phyloP scores from a whole-genome alignment of 2,113 vertebrate genomes.

The Uropsilus gracilis region DNA sequence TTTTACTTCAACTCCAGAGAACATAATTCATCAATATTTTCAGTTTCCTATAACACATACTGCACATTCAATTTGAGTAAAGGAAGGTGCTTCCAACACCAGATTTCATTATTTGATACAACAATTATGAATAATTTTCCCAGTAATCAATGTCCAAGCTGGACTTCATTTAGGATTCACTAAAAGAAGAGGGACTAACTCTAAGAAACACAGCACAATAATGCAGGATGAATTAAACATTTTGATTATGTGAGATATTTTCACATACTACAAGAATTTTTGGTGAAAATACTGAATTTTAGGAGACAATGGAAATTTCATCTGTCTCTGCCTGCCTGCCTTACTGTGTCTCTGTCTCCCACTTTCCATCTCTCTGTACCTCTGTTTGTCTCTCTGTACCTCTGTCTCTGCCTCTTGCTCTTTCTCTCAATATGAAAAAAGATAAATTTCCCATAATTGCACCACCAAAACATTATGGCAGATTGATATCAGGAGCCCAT shows the following conservation, averaged over 20 bases:
- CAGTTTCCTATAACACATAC: constrained; percentile 71
- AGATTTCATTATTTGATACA: constrained; percentile 61
- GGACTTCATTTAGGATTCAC: constrained; percentile 30
- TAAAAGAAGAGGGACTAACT: neutral
- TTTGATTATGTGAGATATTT: neutral
- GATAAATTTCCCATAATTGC: constrained; percentile 52
- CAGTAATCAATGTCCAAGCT: constrained; percentile 29
- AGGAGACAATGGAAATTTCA: constrained; percentile 28
- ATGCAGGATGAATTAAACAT: neutral
- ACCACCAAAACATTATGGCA: constrained; percentile 58
- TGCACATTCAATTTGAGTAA: constrained; percentile 73
- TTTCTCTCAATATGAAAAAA: constrained; percentile 31
- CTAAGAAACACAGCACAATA: neutral
- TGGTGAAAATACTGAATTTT: constrained; percentile 23
- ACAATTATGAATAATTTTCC: constrained; percentile 60
- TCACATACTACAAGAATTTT: neutral
- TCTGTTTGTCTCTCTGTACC: too few relatives aligned
- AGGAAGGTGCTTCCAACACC: constrained; percentile 58
- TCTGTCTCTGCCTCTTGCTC: too few relatives aligned
- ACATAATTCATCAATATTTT: constrained; percentile 68
- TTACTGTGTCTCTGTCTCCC: neutral
- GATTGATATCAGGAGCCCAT: constrained; percentile 67
- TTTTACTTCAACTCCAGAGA: constrained; percentile 49
- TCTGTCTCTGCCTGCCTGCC: neutral
- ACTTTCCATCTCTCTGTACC: too few relatives aligned